Conservation (phyloP, 2,888 invertebrate species). For the Alsophila aescularia region DNA sequence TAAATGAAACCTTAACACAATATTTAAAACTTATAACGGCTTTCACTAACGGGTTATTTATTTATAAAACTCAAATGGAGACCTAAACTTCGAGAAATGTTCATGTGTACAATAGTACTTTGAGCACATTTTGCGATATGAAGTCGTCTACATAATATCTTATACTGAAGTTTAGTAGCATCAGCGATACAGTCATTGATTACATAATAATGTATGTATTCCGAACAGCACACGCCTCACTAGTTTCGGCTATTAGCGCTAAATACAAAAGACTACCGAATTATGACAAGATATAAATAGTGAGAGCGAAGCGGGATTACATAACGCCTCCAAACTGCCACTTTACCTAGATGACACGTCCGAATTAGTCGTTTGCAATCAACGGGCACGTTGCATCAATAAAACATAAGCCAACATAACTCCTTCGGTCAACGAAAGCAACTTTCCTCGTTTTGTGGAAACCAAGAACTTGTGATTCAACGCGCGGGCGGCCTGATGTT, state of each 20-base stretch:
- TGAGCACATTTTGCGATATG: too few relatives aligned
- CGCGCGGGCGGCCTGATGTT: slow-evolving; percentile 8
- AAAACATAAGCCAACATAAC: slow-evolving; percentile 38
- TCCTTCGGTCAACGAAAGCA: slow-evolving; percentile 45
- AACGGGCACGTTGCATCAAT: slow-evolving; percentile 40
- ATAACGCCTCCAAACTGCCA: slow-evolving; percentile 6
- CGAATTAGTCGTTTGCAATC: slow-evolving; percentile 31
- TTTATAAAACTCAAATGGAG: too few relatives aligned
- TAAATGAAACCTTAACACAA: too few relatives aligned
- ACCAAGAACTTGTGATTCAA: slow-evolving; percentile 49
- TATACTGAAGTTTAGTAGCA: too few relatives aligned
- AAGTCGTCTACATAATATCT: too few relatives aligned
- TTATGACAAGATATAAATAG: background rate
- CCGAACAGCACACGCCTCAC: too few relatives aligned
- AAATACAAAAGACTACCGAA: background rate
- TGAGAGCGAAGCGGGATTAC: slow-evolving; percentile 1
- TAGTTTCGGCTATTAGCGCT: background rate
- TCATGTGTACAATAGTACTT: too few relatives aligned
- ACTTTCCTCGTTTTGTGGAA: slow-evolving; percentile 62
- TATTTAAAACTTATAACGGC: too few relatives aligned
- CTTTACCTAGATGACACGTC: slow-evolving; percentile 23
- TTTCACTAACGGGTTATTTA: too few relatives aligned
- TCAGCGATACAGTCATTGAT: too few relatives aligned
- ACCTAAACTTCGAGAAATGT: too few relatives aligned
- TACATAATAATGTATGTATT: too few relatives aligned